phyloP scores from a whole-genome alignment of 2,888 invertebrate species.

The Ischnus inquisitorius region DNA sequence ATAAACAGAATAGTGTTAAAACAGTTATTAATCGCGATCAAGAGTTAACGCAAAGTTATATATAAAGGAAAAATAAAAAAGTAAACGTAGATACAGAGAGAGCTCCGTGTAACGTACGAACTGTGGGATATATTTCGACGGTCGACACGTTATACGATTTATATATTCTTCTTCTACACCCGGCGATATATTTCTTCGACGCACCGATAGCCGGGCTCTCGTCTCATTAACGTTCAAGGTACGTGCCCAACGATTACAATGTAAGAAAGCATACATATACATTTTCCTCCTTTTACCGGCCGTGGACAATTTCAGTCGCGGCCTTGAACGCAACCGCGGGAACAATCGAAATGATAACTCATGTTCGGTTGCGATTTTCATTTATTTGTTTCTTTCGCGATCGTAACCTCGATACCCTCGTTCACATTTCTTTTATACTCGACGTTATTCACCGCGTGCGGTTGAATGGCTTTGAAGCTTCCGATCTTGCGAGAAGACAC shows the following conservation, averaged over 20 bases:
- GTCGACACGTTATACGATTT: conserved; percentile 63
- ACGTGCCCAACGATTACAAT: conserved; percentile 44
- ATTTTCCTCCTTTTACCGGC: not conserved
- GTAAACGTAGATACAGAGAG: conserved; percentile 21
- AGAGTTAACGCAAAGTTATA: conserved; percentile 39
- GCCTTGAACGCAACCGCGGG: not conserved
- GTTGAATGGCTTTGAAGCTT: not conserved
- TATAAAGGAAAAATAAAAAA: conserved; percentile 38
- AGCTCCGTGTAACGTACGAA: conserved; percentile 63
- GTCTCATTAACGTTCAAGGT: conserved; percentile 73
- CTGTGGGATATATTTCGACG: conserved; percentile 66
- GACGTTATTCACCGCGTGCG: not conserved
- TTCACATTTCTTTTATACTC: not conserved
- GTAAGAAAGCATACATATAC: not conserved
- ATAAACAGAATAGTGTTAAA: conserved; percentile 48
- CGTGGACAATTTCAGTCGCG: not conserved
- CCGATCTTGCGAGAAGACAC: not conserved
- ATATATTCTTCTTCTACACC: conserved; percentile 66
- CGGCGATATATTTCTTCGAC: conserved; percentile 62
- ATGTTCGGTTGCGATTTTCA: not conserved
- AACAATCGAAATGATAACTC: not conserved
- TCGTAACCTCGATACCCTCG: not conserved
- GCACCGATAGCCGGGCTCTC: conserved; percentile 65
- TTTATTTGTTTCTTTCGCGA: not conserved
- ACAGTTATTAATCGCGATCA: conserved; percentile 39